Conservation (phyloP, 1,140 invertebrate species). For the Drosophila kohkoa region DNA sequence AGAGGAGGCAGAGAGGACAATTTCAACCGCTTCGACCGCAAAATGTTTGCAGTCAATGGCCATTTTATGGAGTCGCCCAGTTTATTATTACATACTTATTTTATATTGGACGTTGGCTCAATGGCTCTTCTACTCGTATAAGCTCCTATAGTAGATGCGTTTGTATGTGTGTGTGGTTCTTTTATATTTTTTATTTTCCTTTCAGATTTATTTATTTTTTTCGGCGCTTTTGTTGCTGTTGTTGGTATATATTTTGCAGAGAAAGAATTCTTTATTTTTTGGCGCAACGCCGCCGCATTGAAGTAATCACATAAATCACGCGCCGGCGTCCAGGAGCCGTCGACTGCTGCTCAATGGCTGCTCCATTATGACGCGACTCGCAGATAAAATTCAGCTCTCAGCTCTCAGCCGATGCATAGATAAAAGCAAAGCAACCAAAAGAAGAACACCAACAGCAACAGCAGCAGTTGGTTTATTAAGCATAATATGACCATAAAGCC, state of each 20-base stretch:
- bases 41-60: slow-evolving; percentile 74
- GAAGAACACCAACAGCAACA: slow-evolving; percentile 21
- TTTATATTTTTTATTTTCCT: slow-evolving; percentile 34
- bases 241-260: slow-evolving; percentile 11
- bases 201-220: slow-evolving; percentile 7
- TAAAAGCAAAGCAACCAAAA: slow-evolving; percentile 61
- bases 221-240: background rate
- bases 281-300: slow-evolving; percentile 80
- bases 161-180: slow-evolving; percentile 7
- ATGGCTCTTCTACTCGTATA: slow-evolving; percentile 30
- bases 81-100: slow-evolving; percentile 52
- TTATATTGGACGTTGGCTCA: slow-evolving; percentile 26
- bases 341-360: slow-evolving; percentile 55
- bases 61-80: slow-evolving; percentile 47
- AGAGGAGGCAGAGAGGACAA: slow-evolving; percentile 19
- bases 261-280: slow-evolving; percentile 50
- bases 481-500: slow-evolving; percentile 80
- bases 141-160: slow-evolving; percentile 6
- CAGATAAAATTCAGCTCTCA: slow-evolving; percentile 64
- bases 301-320: slow-evolving; percentile 83
- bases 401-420: slow-evolving; percentile 62
- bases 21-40: slow-evolving; percentile 50
- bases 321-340: slow-evolving; percentile 66
- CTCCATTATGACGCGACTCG: slow-evolving; percentile 77
- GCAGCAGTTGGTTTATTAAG: slow-evolving; percentile 73